Evolutionary conservation across 2,797 vertebrate species (phyloP).

Genomic region (Micropoecilia bifurca): DNA sequence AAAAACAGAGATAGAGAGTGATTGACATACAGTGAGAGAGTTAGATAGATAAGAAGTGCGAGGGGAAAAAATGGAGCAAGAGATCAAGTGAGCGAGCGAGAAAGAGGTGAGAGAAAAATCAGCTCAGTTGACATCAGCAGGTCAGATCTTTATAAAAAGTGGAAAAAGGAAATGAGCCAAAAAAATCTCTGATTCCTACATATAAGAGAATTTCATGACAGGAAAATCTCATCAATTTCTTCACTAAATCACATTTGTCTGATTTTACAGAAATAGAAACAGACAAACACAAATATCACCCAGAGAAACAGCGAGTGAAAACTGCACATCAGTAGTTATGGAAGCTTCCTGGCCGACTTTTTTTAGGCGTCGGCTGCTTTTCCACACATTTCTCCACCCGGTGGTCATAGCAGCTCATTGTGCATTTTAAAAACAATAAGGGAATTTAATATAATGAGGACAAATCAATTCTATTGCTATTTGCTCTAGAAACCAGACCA

Average conservation of each 20-base stretch:
- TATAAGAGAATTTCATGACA: background rate
- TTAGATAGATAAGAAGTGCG: background rate
- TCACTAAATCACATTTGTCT: background rate
- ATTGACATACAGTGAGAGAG: background rate
- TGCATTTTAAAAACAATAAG: no score
- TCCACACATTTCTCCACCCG: background rate
- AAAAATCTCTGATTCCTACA: no score
- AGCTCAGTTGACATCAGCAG: conserved; percentile 1
- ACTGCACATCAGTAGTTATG: background rate
- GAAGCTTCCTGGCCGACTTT: background rate
- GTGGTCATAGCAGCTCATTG: background rate
- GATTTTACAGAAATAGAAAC: background rate
- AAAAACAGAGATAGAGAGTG: background rate
- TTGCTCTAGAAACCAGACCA: no score
- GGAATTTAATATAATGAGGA: no score
- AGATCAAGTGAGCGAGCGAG: no score
- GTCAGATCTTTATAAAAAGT: background rate
- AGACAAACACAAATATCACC: background rate
- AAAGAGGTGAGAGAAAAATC: background rate
- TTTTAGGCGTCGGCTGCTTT: background rate
- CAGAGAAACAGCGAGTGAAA: background rate
- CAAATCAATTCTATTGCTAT: background rate
- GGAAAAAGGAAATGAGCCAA: no score
- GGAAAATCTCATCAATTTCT: background rate
- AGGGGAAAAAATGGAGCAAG: no score